phyloP scores from a whole-genome alignment of 2,888 invertebrate species.

The Phortica okadai region DNA sequence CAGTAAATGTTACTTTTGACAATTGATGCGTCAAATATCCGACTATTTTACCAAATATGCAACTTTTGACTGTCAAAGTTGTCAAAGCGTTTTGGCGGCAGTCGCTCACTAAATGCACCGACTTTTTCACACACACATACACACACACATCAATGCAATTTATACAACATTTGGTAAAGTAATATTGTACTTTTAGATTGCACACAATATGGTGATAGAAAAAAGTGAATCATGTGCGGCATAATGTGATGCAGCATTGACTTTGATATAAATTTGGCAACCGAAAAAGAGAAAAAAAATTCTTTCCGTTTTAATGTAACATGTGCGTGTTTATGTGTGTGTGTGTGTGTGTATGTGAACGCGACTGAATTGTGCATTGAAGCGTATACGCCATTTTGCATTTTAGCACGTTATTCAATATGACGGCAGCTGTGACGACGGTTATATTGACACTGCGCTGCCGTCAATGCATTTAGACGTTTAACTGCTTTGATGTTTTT shows the following conservation, averaged over 20 bases:
- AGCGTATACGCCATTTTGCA: conserved; percentile 8
- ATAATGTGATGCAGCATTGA: neutral
- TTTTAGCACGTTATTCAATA: conserved; percentile 17
- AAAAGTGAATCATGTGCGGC: neutral
- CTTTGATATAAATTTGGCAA: conserved; percentile 16
- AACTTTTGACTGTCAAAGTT: neutral
- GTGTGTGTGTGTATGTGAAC: conserved; percentile 24
- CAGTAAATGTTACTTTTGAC: neutral
- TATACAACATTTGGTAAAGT: neutral
- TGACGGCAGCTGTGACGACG: conserved; percentile 17
- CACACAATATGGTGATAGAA: neutral
- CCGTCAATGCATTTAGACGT: conserved; percentile 6
- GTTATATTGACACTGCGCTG: neutral
- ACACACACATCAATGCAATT: neutral
- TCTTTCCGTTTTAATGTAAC: conserved; percentile 1
- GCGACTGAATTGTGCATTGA: neutral
- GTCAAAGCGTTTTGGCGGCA: conserved; percentile 8
- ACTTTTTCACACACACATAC: neutral
- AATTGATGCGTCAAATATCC: neutral
- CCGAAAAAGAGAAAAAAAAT: neutral
- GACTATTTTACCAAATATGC: neutral
- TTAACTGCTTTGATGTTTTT: neutral
- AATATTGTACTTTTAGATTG: neutral
- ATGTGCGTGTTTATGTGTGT: neutral
- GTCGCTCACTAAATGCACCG: neutral